Conservation (phyloP, 2,113 vertebrate species). For the Brachyhypopomus gauderio region DNA sequence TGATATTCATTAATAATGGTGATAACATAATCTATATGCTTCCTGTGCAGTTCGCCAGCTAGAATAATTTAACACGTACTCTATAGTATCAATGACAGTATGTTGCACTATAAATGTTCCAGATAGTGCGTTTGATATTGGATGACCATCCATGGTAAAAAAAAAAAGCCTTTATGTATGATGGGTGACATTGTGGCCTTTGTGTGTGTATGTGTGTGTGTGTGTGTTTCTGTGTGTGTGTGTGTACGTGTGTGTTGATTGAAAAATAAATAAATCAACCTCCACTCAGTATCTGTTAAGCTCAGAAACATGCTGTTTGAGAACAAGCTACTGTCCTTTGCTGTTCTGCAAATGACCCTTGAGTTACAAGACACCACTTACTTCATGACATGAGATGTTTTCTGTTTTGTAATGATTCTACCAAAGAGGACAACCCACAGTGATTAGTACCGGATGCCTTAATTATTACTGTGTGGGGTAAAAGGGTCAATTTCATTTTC, state of each 20-base stretch:
- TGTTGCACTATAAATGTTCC: background rate
- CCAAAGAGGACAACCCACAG: background rate
- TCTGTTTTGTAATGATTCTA: conserved; percentile 1
- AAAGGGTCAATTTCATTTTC: conserved; percentile 1
- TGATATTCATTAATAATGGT: background rate
- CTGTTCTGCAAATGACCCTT: background rate
- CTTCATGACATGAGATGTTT: conserved; percentile 6
- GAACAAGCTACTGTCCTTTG: background rate
- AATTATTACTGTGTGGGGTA: background rate
- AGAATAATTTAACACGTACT: background rate
- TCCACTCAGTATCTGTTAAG: background rate
- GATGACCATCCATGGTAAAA: background rate
- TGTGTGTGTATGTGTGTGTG: background rate
- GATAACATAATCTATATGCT: background rate
- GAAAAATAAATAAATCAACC: background rate
- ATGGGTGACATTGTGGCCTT: background rate
- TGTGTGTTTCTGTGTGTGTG: background rate
- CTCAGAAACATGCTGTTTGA: background rate
- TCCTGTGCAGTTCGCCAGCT: conserved; percentile 1
- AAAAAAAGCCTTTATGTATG: background rate
- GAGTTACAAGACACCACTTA: background rate
- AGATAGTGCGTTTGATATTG: background rate
- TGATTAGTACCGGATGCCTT: conserved; percentile 1
- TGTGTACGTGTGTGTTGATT: background rate
- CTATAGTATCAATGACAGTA: background rate